These are phyloP conservation scores for Monochamus saltuarius DNA, from an alignment of 1,140 invertebrate genomes.

Conservation along the genomic window DNA sequence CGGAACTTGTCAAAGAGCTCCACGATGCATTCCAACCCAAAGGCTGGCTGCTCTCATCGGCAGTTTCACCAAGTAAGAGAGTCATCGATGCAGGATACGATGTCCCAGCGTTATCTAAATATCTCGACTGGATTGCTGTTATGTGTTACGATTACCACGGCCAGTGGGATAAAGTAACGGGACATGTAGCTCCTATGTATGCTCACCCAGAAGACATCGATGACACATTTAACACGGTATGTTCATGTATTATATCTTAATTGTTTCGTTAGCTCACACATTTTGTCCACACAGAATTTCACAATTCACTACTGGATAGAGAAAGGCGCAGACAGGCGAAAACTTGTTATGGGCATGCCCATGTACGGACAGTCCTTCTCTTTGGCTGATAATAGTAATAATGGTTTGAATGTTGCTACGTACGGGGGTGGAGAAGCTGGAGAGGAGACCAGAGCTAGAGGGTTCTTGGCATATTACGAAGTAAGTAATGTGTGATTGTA, in stretches of 20 bases:
- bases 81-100: constrained; percentile 67
- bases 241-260: constrained; percentile 17
- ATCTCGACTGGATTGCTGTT: constrained; percentile 85
- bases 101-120: constrained; percentile 65
- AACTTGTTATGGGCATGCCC: constrained; percentile 80
- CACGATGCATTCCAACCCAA: constrained; percentile 57
- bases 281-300: constrained; percentile 62
- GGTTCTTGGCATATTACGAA: constrained; percentile 85
- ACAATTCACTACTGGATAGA: constrained; percentile 80
- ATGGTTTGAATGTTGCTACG: constrained; percentile 67
- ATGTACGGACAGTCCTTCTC: constrained; percentile 84
- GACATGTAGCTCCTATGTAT: constrained; percentile 84
- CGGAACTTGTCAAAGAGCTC: constrained; percentile 58
- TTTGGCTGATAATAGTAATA: constrained; percentile 60
- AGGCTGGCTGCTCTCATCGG: constrained; percentile 57
- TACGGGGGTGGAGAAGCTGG: constrained; percentile 77
- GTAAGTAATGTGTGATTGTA: constrained; percentile 49
- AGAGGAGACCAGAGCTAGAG: constrained; percentile 74
- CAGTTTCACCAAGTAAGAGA: constrained; percentile 60
- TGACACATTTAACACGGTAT: constrained; percentile 74
- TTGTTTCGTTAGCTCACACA: background rate
- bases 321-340: constrained; percentile 71
- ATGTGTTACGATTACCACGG: constrained; percentile 92
- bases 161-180: constrained; percentile 87
- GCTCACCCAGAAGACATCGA: constrained; percentile 69